Conservation (phyloP, 2,888 invertebrate species). For the Brachyptera risi region DNA sequence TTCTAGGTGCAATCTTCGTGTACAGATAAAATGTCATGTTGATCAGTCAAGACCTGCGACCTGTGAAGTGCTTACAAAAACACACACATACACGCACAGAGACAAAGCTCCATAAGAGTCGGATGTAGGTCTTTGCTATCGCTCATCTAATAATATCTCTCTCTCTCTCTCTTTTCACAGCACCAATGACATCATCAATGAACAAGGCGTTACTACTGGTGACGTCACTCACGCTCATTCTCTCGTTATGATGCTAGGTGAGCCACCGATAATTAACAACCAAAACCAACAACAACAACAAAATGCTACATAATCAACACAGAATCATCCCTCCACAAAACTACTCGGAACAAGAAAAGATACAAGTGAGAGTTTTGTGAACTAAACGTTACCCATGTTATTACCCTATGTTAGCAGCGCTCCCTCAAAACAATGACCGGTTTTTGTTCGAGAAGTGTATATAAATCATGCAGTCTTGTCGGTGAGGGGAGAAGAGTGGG, state of each 20-base stretch:
- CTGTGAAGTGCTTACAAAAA: too few relatives aligned
- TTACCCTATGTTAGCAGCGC: constrained; percentile 9
- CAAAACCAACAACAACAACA: too few relatives aligned
- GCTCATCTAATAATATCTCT: too few relatives aligned
- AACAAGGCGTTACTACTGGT: constrained; percentile 8
- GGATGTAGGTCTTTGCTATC: too few relatives aligned
- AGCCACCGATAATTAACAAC: background rate
- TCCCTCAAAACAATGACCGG: constrained; percentile 6
- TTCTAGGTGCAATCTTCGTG: too few relatives aligned
- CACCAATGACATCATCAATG: background rate
- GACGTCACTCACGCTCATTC: too few relatives aligned
- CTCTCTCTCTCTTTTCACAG: background rate
- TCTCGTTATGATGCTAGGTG: constrained; percentile 20
- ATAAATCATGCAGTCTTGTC: constrained; percentile 16
- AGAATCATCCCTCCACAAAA: constrained; percentile 13
- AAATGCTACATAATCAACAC: constrained; percentile 19
- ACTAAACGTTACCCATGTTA: constrained; percentile 3
- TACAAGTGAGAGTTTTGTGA: constrained; percentile 1
- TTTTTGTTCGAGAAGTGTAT: background rate
- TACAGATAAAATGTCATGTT: too few relatives aligned
- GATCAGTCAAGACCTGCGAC: too few relatives aligned
- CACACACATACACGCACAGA: too few relatives aligned
- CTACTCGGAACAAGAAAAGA: too few relatives aligned
- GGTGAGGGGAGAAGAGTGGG: too few relatives aligned
- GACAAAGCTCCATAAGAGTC: too few relatives aligned